Percentiles rank a stretch among this genome's conserved stretches.
These are phyloP conservation scores for Desmodus rotundus DNA, from an alignment of 2,113 vertebrate genomes.

Conservation along the genomic window DNA sequence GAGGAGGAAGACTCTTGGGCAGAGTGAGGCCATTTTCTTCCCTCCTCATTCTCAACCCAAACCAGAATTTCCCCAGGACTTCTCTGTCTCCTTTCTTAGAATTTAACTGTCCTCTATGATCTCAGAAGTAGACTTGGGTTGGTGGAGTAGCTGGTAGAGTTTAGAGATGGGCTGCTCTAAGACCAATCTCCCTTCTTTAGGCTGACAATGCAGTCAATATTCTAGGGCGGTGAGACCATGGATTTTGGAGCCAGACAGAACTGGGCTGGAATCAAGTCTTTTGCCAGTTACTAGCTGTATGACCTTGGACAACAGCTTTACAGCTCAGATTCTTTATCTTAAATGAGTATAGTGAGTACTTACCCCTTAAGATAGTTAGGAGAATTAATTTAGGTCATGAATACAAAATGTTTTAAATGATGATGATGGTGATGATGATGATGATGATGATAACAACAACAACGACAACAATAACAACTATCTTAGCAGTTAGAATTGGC, in stretches of 20 bases:
- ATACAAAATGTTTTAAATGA: constrained; percentile 18
- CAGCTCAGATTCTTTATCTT: constrained; percentile 19
- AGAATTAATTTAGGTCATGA: constrained; percentile 20
- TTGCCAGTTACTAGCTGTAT: constrained; percentile 21
- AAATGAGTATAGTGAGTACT: background rate
- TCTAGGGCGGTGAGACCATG: background rate
- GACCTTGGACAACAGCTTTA: background rate
- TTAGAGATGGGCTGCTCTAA: background rate
- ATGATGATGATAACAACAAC: background rate
- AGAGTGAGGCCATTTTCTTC: background rate
- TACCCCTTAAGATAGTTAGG: background rate
- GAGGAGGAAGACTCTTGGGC: background rate
- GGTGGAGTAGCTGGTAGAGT: background rate
- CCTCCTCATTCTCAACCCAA: background rate
- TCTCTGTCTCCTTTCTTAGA: background rate
- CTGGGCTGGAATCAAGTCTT: background rate
- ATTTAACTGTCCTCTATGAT: background rate
- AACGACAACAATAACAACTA: background rate
- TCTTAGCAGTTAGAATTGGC: background rate
- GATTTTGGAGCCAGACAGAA: background rate
- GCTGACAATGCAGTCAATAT: background rate
- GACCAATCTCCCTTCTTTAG: background rate
- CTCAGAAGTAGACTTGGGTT: background rate
- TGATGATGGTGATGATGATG: background rate
- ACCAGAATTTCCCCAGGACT: background rate